phyloP scores from a whole-genome alignment of 2,797 vertebrate genomes.

The Sebastolobus altivelis region DNA sequence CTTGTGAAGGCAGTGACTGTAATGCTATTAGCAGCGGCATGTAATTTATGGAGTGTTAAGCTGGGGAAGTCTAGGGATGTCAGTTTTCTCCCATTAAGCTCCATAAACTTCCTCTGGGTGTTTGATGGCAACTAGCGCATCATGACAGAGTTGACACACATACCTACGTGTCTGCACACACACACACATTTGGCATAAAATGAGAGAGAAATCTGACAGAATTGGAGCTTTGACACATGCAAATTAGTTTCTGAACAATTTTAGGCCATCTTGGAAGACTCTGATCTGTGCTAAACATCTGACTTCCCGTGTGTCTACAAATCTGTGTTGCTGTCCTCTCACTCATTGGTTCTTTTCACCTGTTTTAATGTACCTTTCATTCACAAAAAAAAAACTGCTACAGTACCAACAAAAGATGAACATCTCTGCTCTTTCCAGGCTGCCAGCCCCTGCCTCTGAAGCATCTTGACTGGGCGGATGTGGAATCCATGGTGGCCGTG shows the following conservation, averaged over 20 bases:
- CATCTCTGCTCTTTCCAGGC: slow-evolving; percentile 79
- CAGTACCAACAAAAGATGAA: slow-evolving; percentile 5
- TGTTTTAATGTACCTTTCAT: background rate
- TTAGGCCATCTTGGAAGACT: slow-evolving; percentile 13
- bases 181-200: slow-evolving; percentile 28
- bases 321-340: slow-evolving; percentile 4
- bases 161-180: slow-evolving; percentile 14
- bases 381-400: background rate
- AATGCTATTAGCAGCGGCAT: slow-evolving; percentile 74
- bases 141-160: slow-evolving; percentile 45
- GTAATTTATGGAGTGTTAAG: slow-evolving; percentile 73
- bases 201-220: slow-evolving; percentile 43
- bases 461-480: slow-evolving; percentile 95
- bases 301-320: slow-evolving; percentile 28
- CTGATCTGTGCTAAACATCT: slow-evolving; percentile 12
- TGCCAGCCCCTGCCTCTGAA: slow-evolving; percentile 93
- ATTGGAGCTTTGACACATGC: slow-evolving; percentile 54
- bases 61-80: slow-evolving; percentile 64
- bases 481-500: slow-evolving; percentile 97
- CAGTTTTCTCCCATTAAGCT: slow-evolving; percentile 71
- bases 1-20: slow-evolving; percentile 52
- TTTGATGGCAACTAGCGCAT: slow-evolving; percentile 46
- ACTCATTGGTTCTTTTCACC: background rate
- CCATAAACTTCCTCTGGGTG: slow-evolving; percentile 45
- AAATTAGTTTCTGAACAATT: slow-evolving; percentile 45